Evolutionary conservation across 2,113 vertebrate genomes (phyloP).

Genomic region (Nyctibius bracteatus): DNA sequence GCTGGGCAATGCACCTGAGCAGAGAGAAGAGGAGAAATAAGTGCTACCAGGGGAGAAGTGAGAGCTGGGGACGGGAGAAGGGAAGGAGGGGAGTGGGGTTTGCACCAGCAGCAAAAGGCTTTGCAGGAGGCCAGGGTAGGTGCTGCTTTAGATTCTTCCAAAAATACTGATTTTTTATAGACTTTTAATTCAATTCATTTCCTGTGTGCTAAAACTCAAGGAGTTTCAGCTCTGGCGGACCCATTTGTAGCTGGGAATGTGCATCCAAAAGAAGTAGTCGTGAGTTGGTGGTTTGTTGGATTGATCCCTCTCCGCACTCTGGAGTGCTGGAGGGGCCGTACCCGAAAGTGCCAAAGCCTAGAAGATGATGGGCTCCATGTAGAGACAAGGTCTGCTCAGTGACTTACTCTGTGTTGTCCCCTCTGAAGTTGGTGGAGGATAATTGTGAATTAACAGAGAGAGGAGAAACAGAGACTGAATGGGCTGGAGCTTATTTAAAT

Average conservation of each 20-base stretch:
- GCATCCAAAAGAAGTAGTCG: not conserved
- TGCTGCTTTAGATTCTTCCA: not conserved
- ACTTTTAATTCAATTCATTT: not conserved
- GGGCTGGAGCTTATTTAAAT: not conserved
- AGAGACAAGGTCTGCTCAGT: not conserved
- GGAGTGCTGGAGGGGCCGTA: not conserved
- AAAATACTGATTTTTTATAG: not conserved
- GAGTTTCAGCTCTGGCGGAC: not conserved
- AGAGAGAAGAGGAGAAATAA: not conserved
- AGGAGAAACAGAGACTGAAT: not conserved
- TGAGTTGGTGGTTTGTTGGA: not conserved
- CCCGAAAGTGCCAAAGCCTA: not conserved
- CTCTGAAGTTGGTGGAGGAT: not conserved
- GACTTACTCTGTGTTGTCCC: not conserved
- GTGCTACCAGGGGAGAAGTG: not conserved
- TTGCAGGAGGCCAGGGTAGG: not conserved
- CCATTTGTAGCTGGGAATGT: not conserved
- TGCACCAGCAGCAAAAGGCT: not conserved
- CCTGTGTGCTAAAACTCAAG: fast-evolving
- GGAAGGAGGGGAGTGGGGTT: not conserved
- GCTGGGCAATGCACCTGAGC: fast-evolving
- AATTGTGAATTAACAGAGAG: not conserved
- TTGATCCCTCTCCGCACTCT: fast-evolving
- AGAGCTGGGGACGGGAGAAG: not conserved
- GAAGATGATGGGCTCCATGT: fast-evolving